Evolutionary conservation across 1,140 invertebrate genomes (phyloP), one percentile per base, ranked within the genome.

Genomic region (Rhopalosiphum padi): DNA sequence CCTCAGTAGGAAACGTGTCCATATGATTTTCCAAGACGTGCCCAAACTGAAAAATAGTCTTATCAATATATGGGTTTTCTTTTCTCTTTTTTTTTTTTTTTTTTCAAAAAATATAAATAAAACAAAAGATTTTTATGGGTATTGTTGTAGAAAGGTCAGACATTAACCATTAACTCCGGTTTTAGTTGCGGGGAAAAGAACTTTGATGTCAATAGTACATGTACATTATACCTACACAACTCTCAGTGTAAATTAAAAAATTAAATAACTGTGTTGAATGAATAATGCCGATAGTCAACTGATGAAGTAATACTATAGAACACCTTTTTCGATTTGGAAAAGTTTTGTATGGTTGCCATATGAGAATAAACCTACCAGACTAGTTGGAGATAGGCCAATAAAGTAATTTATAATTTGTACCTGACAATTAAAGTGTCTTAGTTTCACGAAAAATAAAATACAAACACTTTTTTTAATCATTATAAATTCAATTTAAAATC

Each of bases 341-440:
- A 89, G 21, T 53, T 35, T 89, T 53, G 87, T 53, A 53, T 37
- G n/a, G 51, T 53, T 51, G 87, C 87, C 87, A 89, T 89, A 37
- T 37, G 46, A 53, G 21, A 37, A 35, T 35, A 37, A 89, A 89
- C 9, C 87, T 51, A 89, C n/a, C 48, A 53, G 21, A 89, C 53
- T 89, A 89, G 87, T 89, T 89, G 87, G 87, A 51, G 8, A 5
- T 48, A n/a, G 21, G 46, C 86, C 86, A 87, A 48, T 87, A 22
- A 48, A 51, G 30, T 87, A 48, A 87, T 87, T 87, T 87, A 87
- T 87, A 18, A 87, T 48, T 85, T 51, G 18, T 51, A 87, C 46
- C 46, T 87, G 30, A 35, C 86, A n/a, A 87, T 87, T 48, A 22
- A 21, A 35, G 43, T 46, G 15, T 7, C 18, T 51, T 87, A 22